Evolutionary conservation across 1,140 invertebrate genomes (phyloP).

Genomic region (Saccostrea cuccullata): DNA sequence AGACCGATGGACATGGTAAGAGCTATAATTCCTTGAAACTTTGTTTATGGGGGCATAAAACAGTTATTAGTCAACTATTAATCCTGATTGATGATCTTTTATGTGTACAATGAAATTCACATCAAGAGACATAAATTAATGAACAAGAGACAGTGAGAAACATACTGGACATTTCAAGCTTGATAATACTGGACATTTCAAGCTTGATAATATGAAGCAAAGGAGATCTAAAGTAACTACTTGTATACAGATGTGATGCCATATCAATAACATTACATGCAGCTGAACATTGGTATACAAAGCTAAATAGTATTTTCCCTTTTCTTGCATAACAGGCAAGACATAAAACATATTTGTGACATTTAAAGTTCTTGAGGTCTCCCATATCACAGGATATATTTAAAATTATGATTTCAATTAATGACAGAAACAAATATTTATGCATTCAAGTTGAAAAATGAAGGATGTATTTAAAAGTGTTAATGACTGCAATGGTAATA

Average conservation of each 20-base stretch:
- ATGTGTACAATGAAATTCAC: not conserved
- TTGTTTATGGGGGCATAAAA: too few relatives aligned
- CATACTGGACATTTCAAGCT: conserved; percentile 8
- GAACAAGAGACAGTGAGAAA: not conserved
- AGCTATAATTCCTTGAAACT: too few relatives aligned
- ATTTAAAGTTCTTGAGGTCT: not conserved
- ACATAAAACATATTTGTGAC: not conserved
- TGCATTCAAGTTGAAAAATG: not conserved
- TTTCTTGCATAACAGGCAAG: not conserved
- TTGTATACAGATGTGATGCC: conserved; percentile 4
- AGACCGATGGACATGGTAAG: too few relatives aligned
- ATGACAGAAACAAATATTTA: not conserved
- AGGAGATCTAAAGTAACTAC: not conserved
- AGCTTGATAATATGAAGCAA: not conserved
- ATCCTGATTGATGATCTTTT: not conserved
- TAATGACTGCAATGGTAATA: not conserved
- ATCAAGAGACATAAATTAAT: not conserved
- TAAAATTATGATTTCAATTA: not conserved
- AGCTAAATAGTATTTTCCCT: not conserved
- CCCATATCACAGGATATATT: not conserved
- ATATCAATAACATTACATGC: not conserved
- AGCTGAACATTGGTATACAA: not conserved
- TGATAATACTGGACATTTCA: conserved; percentile 7
- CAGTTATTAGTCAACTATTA: not conserved
- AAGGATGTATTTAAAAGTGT: not conserved